Evolutionary conservation across 2,797 vertebrate genomes (phyloP).

Genomic region (Corythornis leucogaster): DNA sequence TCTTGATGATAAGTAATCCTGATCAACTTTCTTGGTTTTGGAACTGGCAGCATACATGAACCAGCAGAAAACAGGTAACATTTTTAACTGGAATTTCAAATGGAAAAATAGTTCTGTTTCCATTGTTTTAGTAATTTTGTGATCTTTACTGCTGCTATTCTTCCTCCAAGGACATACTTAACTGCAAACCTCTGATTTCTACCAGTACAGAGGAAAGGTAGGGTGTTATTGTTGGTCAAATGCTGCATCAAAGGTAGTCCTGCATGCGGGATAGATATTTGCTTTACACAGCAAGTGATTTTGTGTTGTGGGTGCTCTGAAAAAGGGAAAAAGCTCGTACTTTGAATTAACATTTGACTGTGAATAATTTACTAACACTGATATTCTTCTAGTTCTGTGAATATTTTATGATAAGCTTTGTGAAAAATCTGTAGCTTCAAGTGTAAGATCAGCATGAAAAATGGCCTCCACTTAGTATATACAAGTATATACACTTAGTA

Average conservation of each 20-base stretch:
- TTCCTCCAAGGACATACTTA: neutral
- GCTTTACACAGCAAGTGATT: neutral
- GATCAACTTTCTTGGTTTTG: neutral
- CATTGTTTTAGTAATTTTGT: neutral
- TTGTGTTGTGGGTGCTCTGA: neutral
- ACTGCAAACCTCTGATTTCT: neutral
- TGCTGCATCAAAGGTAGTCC: neutral
- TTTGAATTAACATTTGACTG: neutral
- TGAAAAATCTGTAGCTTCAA: conserved; percentile 15
- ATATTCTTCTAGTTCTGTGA: conserved; percentile 45
- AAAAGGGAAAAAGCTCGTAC: neutral
- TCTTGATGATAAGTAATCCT: neutral
- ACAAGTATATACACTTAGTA: neutral
- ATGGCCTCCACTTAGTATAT: neutral
- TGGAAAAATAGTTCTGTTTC: neutral
- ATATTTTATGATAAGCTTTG: conserved; percentile 58
- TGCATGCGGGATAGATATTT: neutral
- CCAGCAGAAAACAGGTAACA: neutral
- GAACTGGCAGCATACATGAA: neutral
- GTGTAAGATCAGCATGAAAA: neutral
- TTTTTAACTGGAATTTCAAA: neutral
- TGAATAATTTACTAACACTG: conserved; percentile 40
- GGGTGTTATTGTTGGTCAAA: neutral
- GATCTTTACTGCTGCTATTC: neutral
- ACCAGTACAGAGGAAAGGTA: neutral